Evolutionary conservation across 2,888 invertebrate species (phyloP), one percentile per base, ranked within the genome.

Genomic region (Hypolimnas misippus): DNA sequence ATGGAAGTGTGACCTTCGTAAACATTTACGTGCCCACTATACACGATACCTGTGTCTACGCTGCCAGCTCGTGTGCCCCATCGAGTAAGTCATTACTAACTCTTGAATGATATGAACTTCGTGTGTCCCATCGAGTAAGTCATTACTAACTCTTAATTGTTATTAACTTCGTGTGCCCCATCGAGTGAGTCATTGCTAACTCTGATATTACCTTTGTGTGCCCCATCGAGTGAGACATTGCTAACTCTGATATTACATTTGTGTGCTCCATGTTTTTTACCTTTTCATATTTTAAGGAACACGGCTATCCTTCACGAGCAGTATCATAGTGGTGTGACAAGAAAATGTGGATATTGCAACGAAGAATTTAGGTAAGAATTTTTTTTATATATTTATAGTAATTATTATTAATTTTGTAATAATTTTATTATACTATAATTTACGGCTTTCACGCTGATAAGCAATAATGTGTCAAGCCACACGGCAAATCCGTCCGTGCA

Each of bases 261-360:
- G 25, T 25, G 5, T 25, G 25, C 25, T 5, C 25, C 25, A 25
- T 25, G 25, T 25, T 25, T 3, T 25, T 25, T 25, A 3, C 25
- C 5, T 25, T 25, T 2, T 25, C 2, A 25, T 25, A 17, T 19
- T 79, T 77, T 52, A 76, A 89, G 89, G 65, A 78, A 76, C 21
- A 82, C 90, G 1, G 90, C 89, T 0, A 59, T 86, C 0, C 77
- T 88, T 1, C 91, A 91, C 21, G 86, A 90, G 40, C 86, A 88
- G 17, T 86, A 78, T 33, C 91, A 91, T 63, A 89, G 83, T 38
- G 91, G 91, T 0, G 74, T 79, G 0, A 77, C 75, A 0, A 84
- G 77, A 54, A 86, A 83, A 38, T 91, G 91, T 53, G 71, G 69
- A 1, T 79, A 85, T 52, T 91, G 91, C 49, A 74, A 78, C n/a